These are phyloP conservation scores for Elmis aenea DNA, from an alignment of 2,888 invertebrate genomes.

Conservation along the genomic window DNA sequence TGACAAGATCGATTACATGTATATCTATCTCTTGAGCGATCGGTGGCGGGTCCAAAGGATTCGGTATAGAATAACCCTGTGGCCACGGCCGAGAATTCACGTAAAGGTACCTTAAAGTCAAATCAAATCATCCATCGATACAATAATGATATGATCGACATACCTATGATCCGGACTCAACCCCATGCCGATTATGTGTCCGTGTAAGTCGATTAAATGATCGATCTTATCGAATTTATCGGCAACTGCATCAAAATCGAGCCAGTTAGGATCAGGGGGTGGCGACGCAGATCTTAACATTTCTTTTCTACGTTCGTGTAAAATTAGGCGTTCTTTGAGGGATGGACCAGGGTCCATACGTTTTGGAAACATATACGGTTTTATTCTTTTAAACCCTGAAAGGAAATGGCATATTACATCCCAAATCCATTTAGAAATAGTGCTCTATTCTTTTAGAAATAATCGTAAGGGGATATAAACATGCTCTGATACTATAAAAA, in stretches of 20 bases:
- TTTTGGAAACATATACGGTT: conserved; percentile 63
- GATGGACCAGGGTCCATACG: conserved; percentile 64
- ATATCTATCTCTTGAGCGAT: conserved; percentile 84
- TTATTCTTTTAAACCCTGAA: conserved; percentile 64
- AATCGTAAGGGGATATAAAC: too few relatives aligned
- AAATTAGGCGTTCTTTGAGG: conserved; percentile 60
- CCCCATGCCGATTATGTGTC: conserved; percentile 84
- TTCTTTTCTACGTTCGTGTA: conserved; percentile 52
- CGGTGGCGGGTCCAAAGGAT: conserved; percentile 75
- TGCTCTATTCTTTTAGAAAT: too few relatives aligned
- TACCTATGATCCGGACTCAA: conserved; percentile 76
- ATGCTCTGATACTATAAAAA: too few relatives aligned
- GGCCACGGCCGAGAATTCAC: conserved; percentile 84
- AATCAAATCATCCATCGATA: neutral
- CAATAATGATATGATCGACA: conserved; percentile 1
- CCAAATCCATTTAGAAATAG: conserved; percentile 12
- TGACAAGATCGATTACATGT: conserved; percentile 77
- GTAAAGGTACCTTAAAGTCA: conserved; percentile 60
- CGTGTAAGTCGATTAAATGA: conserved; percentile 76
- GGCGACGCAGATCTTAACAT: conserved; percentile 45
- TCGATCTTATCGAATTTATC: conserved; percentile 71
- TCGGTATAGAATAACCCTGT: conserved; percentile 64
- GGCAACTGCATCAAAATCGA: conserved; percentile 62
- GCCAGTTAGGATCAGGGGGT: conserved; percentile 60
- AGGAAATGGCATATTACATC: neutral